Evolutionary conservation across 2,113 vertebrate genomes (phyloP).

Genomic region (Cranoglanis bouderius): DNA sequence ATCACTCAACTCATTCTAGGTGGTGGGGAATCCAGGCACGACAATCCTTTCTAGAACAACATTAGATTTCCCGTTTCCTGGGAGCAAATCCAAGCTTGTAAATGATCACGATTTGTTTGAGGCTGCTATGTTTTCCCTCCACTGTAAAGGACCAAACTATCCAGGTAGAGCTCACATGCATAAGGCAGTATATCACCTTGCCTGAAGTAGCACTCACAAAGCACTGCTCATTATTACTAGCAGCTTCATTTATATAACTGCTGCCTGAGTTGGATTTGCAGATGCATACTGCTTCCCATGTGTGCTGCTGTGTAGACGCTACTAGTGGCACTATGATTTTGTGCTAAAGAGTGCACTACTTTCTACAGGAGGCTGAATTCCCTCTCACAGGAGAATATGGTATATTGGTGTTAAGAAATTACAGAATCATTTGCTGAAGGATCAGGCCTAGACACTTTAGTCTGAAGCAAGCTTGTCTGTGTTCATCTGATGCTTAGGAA

Average conservation of each 20-base stretch:
- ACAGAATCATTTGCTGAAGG: constrained; percentile 56
- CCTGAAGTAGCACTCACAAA: constrained; percentile 16
- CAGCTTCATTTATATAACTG: not conserved
- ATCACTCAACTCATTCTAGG: not conserved
- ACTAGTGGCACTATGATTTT: constrained; percentile 9
- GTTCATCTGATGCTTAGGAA: not conserved
- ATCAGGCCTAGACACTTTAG: constrained; percentile 36
- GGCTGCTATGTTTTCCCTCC: not conserved
- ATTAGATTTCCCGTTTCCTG: no score
- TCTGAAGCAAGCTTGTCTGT: not conserved
- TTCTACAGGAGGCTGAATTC: constrained; percentile 41
- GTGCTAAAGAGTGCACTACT: constrained; percentile 47
- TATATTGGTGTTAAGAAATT: constrained; percentile 47
- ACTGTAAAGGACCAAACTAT: not conserved
- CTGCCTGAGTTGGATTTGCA: not conserved
- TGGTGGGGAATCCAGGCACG: not conserved
- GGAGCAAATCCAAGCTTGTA: not conserved
- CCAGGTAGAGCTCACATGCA: not conserved
- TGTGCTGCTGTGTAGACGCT: constrained; percentile 3
- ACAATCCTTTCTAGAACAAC: not conserved
- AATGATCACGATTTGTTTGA: not conserved
- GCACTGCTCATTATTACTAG: constrained; percentile 16
- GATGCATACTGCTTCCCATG: not conserved
- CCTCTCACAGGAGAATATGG: constrained; percentile 30
- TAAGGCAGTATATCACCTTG: not conserved